Base-by-base conservation (phyloP, 2,797 vertebrate species). In the Muscicapa striata region DNA sequence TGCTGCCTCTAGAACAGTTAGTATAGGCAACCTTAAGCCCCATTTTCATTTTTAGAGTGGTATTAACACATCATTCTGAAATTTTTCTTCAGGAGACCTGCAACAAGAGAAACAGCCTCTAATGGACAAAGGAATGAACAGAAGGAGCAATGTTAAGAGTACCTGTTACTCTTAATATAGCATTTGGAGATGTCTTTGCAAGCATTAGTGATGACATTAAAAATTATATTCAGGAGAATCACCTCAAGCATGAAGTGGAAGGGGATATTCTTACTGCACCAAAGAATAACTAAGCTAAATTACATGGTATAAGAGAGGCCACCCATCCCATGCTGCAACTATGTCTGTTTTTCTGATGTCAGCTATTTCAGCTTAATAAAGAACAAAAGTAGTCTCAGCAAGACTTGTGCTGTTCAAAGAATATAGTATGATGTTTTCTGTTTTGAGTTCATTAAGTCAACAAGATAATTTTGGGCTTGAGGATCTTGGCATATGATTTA, bases 1-100 rank as follows among this genome's bases (percentile, higher is more conserved):
- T 77, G 26, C 15, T 36, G 5, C 32, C 40, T 8, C 3, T 68
- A 10, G 8, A 90, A 58, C 10, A 57, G 26, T 59, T 61, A 46
- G 10, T 15, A 27, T 0, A 46, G 36, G 27, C 30, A 84, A 51
- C 5, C 30, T 76, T 69, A 82, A 61, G 46, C 3, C 1, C 26
- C 4, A 10, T 48, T 64, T 93, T 58, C 15, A 62, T 58, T 83
- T 82, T 87, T 59, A 67, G 59, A 40, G 24, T 23, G 43, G 4
- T 55, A 64, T 40, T 92, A 91, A 94, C 43, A 78, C 9, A 51
- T 38, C 1, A 15, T 87, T 84, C 52, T 84, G 72, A 87, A 84
- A 36, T 75, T 80, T 38, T 77, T 80, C 91, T 97, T 87, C 79
- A 98, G 98, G 98, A 98, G 45, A 98, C 93, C 91, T 98, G 98